These are phyloP conservation scores for Trididemnum nubilum DNA, from an alignment of 23 tunicate genomes.

Conservation along the genomic window DNA sequence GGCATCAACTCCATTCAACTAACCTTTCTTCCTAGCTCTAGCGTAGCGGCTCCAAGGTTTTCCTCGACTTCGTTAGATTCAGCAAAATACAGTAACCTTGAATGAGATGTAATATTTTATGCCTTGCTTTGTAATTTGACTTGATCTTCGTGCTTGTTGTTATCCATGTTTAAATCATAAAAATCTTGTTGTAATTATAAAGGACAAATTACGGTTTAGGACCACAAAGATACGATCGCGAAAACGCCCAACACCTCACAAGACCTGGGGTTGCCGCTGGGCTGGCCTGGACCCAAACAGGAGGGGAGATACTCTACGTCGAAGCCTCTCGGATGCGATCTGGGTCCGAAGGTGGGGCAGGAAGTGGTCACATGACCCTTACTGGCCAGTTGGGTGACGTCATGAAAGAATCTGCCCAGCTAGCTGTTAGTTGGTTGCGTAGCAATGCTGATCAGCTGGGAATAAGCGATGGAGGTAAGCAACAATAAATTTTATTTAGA, in stretches of 20 bases:
- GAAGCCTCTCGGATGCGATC: conserved; percentile 44
- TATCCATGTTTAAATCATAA: too few relatives aligned
- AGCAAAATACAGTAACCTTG: too few relatives aligned
- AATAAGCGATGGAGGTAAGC: conserved; percentile 38
- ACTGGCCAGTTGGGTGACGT: conserved; percentile 77
- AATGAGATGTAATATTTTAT: too few relatives aligned
- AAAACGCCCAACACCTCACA: conserved; percentile 22
- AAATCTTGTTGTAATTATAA: too few relatives aligned
- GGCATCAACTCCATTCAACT: too few relatives aligned
- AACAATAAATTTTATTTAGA: background rate
- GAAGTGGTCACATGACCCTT: conserved; percentile 46
- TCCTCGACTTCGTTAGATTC: too few relatives aligned
- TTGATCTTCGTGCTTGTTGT: too few relatives aligned
- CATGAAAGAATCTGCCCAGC: conserved; percentile 72
- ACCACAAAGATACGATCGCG: conserved; percentile 36
- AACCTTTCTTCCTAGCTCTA: too few relatives aligned
- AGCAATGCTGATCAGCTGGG: conserved; percentile 42
- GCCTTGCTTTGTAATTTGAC: too few relatives aligned
- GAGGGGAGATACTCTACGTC: conserved; percentile 57
- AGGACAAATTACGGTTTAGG: conserved; percentile 29
- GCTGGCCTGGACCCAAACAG: conserved; percentile 55
- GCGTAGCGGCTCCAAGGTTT: too few relatives aligned
- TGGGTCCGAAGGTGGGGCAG: conserved; percentile 19
- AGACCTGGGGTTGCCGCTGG: conserved; percentile 69
- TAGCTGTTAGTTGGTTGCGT: conserved; percentile 59